Conservation (phyloP, 2,888 invertebrate genomes). For the Oxyteleia sp. region DNA sequence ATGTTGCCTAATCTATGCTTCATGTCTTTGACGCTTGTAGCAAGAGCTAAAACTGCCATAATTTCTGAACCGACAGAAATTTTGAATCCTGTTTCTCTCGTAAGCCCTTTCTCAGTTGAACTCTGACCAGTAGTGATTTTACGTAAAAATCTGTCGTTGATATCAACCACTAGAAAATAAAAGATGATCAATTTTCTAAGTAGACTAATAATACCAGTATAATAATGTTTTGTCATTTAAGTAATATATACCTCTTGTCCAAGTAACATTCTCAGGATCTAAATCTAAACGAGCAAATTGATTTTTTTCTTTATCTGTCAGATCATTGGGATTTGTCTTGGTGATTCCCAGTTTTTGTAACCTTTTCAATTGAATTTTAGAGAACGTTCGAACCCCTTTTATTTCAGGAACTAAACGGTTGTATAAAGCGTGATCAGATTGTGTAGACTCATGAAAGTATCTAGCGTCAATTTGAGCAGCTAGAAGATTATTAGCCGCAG, state of each 20-base stretch:
- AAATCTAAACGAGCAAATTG: conserved; percentile 96
- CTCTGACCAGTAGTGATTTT: too few relatives aligned
- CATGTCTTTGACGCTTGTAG: too few relatives aligned
- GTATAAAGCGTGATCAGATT: conserved; percentile 94
- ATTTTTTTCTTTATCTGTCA: conserved; percentile 93
- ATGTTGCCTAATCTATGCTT: too few relatives aligned
- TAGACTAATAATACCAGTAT: too few relatives aligned
- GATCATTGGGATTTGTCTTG: conserved; percentile 94
- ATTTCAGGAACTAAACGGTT: conserved; percentile 95
- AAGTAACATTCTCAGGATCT: conserved; percentile 95
- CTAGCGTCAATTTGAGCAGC: conserved; percentile 99
- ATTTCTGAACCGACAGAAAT: too few relatives aligned
- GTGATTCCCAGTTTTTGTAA: conserved; percentile 92
- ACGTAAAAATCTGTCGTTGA: too few relatives aligned
- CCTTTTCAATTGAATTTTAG: conserved; percentile 94
- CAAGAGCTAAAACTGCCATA: too few relatives aligned
- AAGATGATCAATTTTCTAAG: too few relatives aligned
- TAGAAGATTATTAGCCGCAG: conserved; percentile 98
- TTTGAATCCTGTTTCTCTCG: too few relatives aligned
- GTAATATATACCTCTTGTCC: conserved; percentile 94
- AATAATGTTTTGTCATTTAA: background rate
- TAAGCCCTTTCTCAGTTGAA: too few relatives aligned
- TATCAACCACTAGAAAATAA: too few relatives aligned
- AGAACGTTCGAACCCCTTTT: conserved; percentile 94
- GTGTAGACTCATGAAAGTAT: conserved; percentile 98